Percentiles rank a stretch among this genome's conserved stretches.
Conservation (phyloP, 1,140 invertebrate species). For the Drosophila prosaltans region DNA sequence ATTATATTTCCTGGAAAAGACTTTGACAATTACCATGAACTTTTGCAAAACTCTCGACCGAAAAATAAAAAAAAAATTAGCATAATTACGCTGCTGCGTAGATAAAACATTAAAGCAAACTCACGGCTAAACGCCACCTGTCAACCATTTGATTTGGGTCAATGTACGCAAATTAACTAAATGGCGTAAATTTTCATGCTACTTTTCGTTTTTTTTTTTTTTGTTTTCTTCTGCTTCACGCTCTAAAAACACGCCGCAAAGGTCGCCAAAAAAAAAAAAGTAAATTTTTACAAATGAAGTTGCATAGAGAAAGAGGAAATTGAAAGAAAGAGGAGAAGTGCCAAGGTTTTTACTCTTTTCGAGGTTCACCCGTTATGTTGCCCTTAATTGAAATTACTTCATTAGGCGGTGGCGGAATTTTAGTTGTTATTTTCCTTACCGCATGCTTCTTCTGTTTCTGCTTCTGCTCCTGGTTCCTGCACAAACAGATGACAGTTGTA, state of each 20-base stretch:
- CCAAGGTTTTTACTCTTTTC: constrained; percentile 2
- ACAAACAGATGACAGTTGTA: constrained; percentile 74
- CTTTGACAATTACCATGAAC: neutral
- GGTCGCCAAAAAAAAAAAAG: constrained; percentile 7
- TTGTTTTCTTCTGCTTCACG: neutral
- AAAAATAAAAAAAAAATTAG: constrained; percentile 15
- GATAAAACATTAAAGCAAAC: constrained; percentile 1
- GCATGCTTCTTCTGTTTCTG: constrained; percentile 14
- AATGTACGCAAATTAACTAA: constrained; percentile 41
- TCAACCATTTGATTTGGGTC: constrained; percentile 54
- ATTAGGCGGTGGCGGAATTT: constrained; percentile 51
- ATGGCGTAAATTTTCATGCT: constrained; percentile 29
- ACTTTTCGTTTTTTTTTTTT: neutral
- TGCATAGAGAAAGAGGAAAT: neutral
- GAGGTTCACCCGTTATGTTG: constrained; percentile 4
- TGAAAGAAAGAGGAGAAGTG: constrained; percentile 8
- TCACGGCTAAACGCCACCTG: constrained; percentile 41
- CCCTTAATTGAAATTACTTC: constrained; percentile 71
- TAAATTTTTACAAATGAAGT: neutral
- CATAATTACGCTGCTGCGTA: constrained; percentile 34
- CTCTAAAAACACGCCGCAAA: constrained; percentile 18
- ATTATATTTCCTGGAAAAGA: neutral
- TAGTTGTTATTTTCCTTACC: constrained; percentile 26
- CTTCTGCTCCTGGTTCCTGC: constrained; percentile 29
- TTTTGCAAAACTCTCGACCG: neutral